Evolutionary conservation across 2,797 vertebrate species (phyloP).

Genomic region (Cynopterus sphinx): DNA sequence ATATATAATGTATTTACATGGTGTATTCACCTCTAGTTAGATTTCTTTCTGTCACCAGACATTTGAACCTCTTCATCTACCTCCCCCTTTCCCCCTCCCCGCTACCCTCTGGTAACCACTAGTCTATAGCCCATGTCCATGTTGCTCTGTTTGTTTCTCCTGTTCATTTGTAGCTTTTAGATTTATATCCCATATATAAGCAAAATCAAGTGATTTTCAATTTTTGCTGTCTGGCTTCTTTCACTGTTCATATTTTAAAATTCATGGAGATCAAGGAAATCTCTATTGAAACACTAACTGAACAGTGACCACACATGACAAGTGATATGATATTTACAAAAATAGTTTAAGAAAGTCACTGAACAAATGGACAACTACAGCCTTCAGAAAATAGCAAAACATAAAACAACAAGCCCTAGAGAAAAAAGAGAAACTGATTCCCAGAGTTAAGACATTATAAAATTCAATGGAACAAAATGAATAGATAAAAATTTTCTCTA

Average conservation of each 20-base stretch:
- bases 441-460: neutral
- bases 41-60: too few relatives aligned
- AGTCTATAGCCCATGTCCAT: too few relatives aligned
- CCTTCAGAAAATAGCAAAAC: neutral
- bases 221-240: too few relatives aligned
- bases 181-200: too few relatives aligned
- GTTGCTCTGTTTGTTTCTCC: too few relatives aligned
- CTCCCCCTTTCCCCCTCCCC: too few relatives aligned
- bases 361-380: neutral
- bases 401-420: neutral
- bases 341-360: neutral
- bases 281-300: neutral
- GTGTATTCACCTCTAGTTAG: too few relatives aligned
- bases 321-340: neutral
- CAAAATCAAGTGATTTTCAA: too few relatives aligned
- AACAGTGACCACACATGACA: neutral
- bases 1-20: too few relatives aligned
- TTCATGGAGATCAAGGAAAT: neutral
- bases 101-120: too few relatives aligned
- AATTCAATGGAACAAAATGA: neutral
- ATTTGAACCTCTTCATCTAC: too few relatives aligned
- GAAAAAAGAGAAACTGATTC: neutral
- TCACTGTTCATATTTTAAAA: neutral
- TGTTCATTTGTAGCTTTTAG: too few relatives aligned
- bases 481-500: neutral